Evolutionary conservation across 2,113 vertebrate species (phyloP).

Genomic region (Rattus rattus): DNA sequence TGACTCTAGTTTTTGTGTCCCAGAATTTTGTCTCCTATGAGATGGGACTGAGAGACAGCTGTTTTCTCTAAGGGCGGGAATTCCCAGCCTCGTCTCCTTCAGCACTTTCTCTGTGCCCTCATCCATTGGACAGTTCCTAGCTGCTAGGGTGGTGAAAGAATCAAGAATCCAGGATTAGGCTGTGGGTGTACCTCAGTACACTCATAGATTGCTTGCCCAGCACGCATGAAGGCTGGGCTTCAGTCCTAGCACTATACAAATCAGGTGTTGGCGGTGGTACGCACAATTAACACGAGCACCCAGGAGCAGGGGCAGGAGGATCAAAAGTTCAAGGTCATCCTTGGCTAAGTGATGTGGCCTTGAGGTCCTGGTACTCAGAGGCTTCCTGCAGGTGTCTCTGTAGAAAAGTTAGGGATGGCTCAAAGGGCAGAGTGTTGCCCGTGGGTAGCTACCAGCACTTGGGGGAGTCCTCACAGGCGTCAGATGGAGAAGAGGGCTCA

Average conservation of each 20-base stretch:
- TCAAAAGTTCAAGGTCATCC: background rate
- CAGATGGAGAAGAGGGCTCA: background rate
- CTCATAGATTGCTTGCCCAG: background rate
- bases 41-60: slow-evolving; percentile 55
- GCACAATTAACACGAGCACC: background rate
- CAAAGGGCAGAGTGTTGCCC: fast-evolving
- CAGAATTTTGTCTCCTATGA: slow-evolving; percentile 79
- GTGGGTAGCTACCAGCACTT: fast-evolving
- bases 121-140: background rate
- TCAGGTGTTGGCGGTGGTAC: background rate
- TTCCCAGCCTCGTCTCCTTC: slow-evolving; percentile 76
- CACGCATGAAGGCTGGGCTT: background rate
- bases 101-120: background rate
- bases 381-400: fast-evolving
- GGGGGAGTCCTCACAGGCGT: background rate
- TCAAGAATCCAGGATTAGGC: background rate
- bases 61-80: slow-evolving; percentile 68
- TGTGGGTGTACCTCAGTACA: background rate
- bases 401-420: background rate
- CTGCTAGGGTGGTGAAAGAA: background rate
- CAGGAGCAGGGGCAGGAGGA: background rate
- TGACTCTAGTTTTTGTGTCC: background rate
- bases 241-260: background rate
- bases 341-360: fast-evolving
- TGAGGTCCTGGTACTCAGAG: background rate